phyloP scores from a whole-genome alignment of 1,140 invertebrate genomes.

The Trichonephila clavata region DNA sequence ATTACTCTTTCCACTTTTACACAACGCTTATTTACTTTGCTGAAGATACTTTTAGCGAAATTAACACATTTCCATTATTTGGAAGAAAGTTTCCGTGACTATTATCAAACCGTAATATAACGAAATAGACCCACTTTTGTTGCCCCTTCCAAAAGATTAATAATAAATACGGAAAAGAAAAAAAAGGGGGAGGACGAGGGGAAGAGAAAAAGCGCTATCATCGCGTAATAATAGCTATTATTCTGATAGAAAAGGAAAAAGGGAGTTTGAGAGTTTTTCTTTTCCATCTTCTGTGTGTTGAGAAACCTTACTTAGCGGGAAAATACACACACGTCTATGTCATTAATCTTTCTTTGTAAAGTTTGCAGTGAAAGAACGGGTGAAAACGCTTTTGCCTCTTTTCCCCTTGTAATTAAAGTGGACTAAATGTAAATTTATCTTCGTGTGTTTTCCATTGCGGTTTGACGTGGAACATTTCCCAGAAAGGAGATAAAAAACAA shows the following conservation, averaged over 20 bases:
- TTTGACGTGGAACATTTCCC: not conserved
- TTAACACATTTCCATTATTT: not conserved
- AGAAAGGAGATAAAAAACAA: not conserved
- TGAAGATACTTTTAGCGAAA: constrained; percentile 63
- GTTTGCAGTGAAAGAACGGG: not conserved
- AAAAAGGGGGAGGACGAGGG: not conserved
- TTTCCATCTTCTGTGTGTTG: not conserved
- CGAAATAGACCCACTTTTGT: constrained; percentile 72
- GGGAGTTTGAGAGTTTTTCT: too few relatives aligned
- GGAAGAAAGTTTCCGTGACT: constrained; percentile 28
- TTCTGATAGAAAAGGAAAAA: not conserved
- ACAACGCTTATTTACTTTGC: constrained; percentile 1
- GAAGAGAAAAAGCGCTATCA: not conserved
- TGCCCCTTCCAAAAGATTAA: constrained; percentile 54
- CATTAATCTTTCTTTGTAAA: constrained; percentile 65
- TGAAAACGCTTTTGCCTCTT: not conserved
- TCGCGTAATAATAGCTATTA: constrained; percentile 48
- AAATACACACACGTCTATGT: not conserved
- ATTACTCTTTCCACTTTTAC: not conserved
- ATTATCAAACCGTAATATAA: constrained; percentile 63
- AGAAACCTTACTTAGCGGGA: not conserved
- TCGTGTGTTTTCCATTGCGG: constrained; percentile 33
- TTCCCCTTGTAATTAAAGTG: constrained; percentile 52
- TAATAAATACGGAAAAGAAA: constrained; percentile 31
- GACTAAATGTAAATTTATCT: constrained; percentile 61